Base-by-base conservation (phyloP, 2,113 vertebrate genomes). In the Ploceus nigricollis region DNA sequence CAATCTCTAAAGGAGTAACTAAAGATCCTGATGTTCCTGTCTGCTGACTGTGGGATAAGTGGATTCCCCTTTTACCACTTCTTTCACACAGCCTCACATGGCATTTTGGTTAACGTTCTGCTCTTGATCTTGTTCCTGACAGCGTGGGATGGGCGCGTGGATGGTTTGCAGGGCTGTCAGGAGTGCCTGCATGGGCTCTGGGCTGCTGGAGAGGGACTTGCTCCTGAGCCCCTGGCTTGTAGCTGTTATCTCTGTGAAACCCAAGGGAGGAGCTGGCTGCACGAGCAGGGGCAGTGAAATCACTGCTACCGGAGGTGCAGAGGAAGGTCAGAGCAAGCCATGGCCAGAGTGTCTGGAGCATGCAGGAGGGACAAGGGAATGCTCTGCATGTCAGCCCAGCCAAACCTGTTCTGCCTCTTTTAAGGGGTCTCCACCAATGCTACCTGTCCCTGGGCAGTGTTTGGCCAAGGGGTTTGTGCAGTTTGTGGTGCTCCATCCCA, bases 11-110 rank as follows among this genome's bases (percentile, higher is more conserved):
- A 82, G 37, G 44, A 82, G 25, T 39, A 87, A 61, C 50, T 89
- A 45, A 31, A 44, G 21, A 35, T 56, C 53, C 40, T 68, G 51
- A 7, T 3, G 11, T 18, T 66, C n/a, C 73, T 58, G 47, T n/a
- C 51, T 12, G 2, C 45, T 61, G 77, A 11, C 44, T 60, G 50
- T 0, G 2, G 80, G 78, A 30, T 87, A 61, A 90, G 66, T 76
- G 84, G 57, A 73, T 91, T 95, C 58, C 35, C n/a, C 58, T 91
- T 87, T 96, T 93, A 73, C 63, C 87, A 47, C 82, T 78, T 95
- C 71, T 80, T 95, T 96, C 80, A 63, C 75, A 37, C 54, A 33
- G 27, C 40, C 48, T 85, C 87, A 60, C 48, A 6, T 7, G 60
- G 64, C 40, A 51, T 78, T 90, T 79, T n/a, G 35, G 39, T 75